Percentiles rank a stretch among this genome's conserved stretches.
phyloP scores from a whole-genome alignment of 2,888 invertebrate species.

The Lasioglossum leucozonium region DNA sequence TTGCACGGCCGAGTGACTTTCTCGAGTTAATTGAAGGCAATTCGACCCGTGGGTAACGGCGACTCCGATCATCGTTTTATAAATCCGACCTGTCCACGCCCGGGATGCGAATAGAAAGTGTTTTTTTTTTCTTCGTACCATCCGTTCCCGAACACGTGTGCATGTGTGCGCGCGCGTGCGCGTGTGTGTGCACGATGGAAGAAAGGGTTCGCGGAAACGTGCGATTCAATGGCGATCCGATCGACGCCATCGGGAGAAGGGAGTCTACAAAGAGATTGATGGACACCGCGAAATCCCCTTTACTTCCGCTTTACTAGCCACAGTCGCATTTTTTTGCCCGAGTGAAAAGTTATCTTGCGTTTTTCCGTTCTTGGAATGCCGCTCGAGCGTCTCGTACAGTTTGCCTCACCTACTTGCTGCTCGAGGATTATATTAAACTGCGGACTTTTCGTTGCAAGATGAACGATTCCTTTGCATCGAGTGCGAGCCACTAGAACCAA shows the following conservation, averaged over 20 bases:
- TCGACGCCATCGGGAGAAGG: constrained; percentile 30
- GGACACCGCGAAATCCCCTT: constrained; percentile 64
- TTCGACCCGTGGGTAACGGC: constrained; percentile 47
- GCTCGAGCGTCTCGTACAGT: background rate
- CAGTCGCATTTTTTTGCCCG: constrained; percentile 37
- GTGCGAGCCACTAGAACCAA: too few relatives aligned
- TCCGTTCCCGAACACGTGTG: background rate
- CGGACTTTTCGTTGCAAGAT: too few relatives aligned
- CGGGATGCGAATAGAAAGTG: constrained; percentile 65
- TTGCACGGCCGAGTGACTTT: constrained; percentile 64
- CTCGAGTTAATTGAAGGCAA: constrained; percentile 67
- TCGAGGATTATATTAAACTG: constrained; percentile 2
- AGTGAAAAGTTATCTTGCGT: background rate
- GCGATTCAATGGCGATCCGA: constrained; percentile 55
- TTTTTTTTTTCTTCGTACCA: constrained; percentile 31
- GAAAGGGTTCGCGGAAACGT: constrained; percentile 61
- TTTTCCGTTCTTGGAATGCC: background rate
- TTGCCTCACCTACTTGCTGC: constrained; percentile 5
- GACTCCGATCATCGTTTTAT: constrained; percentile 63
- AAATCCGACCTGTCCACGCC: constrained; percentile 69
- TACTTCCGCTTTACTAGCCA: constrained; percentile 33
- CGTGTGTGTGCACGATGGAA: constrained; percentile 23
- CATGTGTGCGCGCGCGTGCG: background rate
- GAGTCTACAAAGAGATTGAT: constrained; percentile 62
- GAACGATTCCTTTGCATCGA: too few relatives aligned